A percentile compares a stretch with the other conserved stretches of the same genome.
Evolutionary conservation across 2,113 vertebrate species (phyloP).

Genomic region (Riparia riparia): DNA sequence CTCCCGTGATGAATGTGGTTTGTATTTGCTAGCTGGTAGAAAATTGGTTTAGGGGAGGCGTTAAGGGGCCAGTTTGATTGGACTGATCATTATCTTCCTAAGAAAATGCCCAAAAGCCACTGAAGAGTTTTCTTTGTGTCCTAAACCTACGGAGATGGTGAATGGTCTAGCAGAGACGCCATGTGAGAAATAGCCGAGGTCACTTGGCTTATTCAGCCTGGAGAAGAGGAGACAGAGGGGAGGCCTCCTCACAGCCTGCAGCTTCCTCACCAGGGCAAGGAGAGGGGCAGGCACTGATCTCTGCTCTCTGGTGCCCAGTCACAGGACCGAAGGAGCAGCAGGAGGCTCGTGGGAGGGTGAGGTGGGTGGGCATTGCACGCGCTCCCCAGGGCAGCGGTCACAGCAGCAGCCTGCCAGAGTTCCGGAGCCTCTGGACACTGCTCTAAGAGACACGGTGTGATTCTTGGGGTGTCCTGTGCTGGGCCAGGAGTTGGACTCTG

Average conservation of each 20-base stretch:
- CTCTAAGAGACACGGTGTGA: too few species aligned
- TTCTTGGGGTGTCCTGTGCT: not conserved
- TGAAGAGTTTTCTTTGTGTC: not conserved
- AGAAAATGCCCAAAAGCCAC: not conserved
- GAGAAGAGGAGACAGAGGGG: not conserved
- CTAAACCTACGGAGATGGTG: not conserved
- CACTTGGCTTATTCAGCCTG: not conserved
- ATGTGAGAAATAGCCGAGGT: not conserved
- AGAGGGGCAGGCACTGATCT: not conserved
- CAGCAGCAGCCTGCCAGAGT: not conserved
- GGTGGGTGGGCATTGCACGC: not conserved
- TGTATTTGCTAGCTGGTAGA: not conserved
- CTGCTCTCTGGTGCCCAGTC: too few species aligned
- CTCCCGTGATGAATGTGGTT: not conserved
- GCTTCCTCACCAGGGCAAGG: not conserved
- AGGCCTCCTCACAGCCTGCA: not conserved
- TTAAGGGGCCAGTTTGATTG: not conserved
- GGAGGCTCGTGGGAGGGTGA: too few species aligned
- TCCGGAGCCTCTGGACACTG: too few species aligned
- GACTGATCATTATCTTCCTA: not conserved
- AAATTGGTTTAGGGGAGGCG: not conserved
- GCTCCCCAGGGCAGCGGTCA: not conserved
- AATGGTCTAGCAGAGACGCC: not conserved
- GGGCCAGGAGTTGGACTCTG: fast-evolving
- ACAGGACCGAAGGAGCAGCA: not conserved